phyloP scores from a whole-genome alignment of 2,888 invertebrate genomes.

The Aleiodes leptofemur region DNA sequence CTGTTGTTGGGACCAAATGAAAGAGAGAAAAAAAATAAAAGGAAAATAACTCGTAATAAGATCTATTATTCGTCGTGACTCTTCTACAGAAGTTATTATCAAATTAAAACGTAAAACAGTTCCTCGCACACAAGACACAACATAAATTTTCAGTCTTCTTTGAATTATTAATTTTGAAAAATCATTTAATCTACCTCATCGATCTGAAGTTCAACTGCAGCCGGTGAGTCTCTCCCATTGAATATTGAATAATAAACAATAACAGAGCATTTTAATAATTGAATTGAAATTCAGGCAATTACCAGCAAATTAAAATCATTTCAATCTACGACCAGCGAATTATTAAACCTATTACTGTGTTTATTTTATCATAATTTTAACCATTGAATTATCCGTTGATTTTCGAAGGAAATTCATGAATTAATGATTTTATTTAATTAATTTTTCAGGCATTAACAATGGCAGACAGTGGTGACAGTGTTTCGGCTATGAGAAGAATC shows the following conservation, averaged over 20 bases:
- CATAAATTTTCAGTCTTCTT: background rate
- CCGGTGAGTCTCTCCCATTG: conserved; percentile 21
- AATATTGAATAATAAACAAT: background rate
- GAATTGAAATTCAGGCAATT: no score
- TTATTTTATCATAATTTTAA: background rate
- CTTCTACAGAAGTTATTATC: conserved; percentile 1
- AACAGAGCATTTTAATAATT: no score
- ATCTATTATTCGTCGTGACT: conserved; percentile 33
- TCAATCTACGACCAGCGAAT: no score
- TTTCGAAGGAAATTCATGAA: conserved; percentile 7
- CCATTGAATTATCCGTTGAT: background rate
- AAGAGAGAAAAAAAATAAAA: conserved; percentile 17
- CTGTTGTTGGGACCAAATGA: conserved; percentile 11
- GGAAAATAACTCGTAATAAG: background rate
- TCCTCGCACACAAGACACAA: background rate
- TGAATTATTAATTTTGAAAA: background rate
- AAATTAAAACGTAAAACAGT: conserved; percentile 5
- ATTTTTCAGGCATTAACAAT: conserved; percentile 23
- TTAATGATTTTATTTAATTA: no score
- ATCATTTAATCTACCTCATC: background rate
- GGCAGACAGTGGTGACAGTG: conserved; percentile 46
- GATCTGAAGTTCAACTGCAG: background rate
- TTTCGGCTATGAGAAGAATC: conserved; percentile 49
- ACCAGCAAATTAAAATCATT: no score
- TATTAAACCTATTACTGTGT: background rate